Evolutionary conservation across 37 sponge, comb jelly and placozoan genomes (phyloP), one percentile per base, ranked within the genome.

Genomic region (Beroe forskalii): DNA sequence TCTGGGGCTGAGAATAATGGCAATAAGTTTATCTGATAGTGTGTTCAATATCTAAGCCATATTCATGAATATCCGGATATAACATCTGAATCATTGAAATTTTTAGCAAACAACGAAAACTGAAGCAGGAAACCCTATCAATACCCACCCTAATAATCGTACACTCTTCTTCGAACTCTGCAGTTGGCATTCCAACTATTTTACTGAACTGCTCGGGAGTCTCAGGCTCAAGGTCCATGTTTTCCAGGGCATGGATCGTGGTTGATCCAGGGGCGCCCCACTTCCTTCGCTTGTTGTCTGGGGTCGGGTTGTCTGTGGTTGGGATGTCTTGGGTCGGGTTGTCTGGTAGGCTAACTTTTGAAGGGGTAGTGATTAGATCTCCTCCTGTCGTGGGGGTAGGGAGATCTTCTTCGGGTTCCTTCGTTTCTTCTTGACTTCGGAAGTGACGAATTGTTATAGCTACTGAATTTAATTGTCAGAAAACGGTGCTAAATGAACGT

Each of bases 211-310:
- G 55, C 12, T 48, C 55, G 6, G 72, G 72, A 6, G 72, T 69
- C 4, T 14, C 32, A 32, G 72, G 33, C 72, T 69, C 72, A 36
- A 14, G 28, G 72, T 33, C 14, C 19, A 69, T 69, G 8, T 69
- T 33, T 17, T 69, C 72, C 72, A 69, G 39, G 38, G 32, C 27
- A 32, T 36, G 27, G 19, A 36, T 33, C 1, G 9, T 36, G 72
- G 72, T 14, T 32, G 72, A 37, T 32, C 32, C 32, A 0, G 72
- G 12, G 12, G 55, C 12, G 55, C 12, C 4, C 72, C 72, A 69
- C 72, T 69, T 27, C 19, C 32, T 69, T 37, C 72, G 36, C 72
- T 35, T 69, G 33, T 69, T 69, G 1, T 69, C 72, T 17, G 72
- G 72, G 2, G 72, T 69, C 17, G 72, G 32, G 1, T 69, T 27